These are phyloP conservation scores for Epicauta chinensis DNA, from an alignment of 1,140 invertebrate species.

Conservation along the genomic window DNA sequence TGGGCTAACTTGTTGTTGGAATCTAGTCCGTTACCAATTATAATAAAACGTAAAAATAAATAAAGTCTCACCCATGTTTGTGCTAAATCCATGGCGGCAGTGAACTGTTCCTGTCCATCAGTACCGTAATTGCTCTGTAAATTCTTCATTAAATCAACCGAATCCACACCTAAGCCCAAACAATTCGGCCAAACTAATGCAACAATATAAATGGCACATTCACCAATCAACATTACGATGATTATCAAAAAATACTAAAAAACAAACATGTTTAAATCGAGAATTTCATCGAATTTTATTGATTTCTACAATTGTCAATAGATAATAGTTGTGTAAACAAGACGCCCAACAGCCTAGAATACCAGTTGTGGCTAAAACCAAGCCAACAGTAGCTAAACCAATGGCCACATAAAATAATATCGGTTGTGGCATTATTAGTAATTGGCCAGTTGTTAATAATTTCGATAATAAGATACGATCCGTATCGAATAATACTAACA, in stretches of 20 bases:
- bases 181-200: constrained; percentile 75
- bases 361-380: constrained; percentile 57
- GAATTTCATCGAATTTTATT: too few species aligned
- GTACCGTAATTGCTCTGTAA: constrained; percentile 71
- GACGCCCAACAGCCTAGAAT: constrained; percentile 73
- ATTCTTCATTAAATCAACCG: constrained; percentile 58
- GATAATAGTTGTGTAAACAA: constrained; percentile 63
- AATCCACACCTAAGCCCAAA: constrained; percentile 62
- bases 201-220: constrained; percentile 64
- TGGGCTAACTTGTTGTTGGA: too few species aligned
- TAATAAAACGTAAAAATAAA: not conserved
- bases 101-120: constrained; percentile 65
- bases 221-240: constrained; percentile 59
- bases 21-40: not conserved
- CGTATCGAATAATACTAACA: constrained; percentile 60
- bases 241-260: constrained; percentile 69
- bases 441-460: constrained; percentile 52
- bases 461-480: constrained; percentile 62
- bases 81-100: constrained; percentile 70
- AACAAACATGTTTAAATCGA: constrained; percentile 4
- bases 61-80: constrained; percentile 54
- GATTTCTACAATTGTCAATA: constrained; percentile 54
- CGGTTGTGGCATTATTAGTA: constrained; percentile 53
- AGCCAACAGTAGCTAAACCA: constrained; percentile 56
- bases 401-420: constrained; percentile 68